A percentile compares a stretch with the other conserved stretches of the same genome.
Evolutionary conservation across 2,797 vertebrate species (phyloP).

Genomic region (Chiloscyllium punctatum): DNA sequence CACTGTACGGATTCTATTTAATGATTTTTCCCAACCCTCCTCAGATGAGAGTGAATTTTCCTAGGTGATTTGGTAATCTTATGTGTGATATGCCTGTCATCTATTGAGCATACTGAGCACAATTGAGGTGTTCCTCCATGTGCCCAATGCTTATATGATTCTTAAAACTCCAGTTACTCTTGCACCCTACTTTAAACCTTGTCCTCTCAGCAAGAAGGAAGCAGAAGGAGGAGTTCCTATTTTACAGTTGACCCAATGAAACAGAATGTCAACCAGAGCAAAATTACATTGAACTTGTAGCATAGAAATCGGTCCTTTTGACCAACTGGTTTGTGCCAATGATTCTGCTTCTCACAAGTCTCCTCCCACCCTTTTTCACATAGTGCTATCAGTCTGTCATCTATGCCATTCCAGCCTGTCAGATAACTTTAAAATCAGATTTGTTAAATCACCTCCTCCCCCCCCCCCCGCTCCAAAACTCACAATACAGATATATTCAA

Average conservation of each 20-base stretch:
- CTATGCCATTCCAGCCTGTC: neutral
- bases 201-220: neutral
- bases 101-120: too few species aligned
- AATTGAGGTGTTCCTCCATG: too few species aligned
- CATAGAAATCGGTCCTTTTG: too few species aligned
- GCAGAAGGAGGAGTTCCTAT: neutral
- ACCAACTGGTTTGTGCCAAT: neutral
- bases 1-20: too few species aligned
- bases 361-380: neutral
- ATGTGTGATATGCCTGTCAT: too few species aligned
- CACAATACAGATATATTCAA: too few species aligned
- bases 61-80: too few species aligned
- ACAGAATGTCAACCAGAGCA: neutral
- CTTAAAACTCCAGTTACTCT: neutral
- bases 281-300: neutral
- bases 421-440: neutral
- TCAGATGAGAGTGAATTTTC: too few species aligned
- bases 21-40: too few species aligned
- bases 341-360: neutral
- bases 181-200: neutral
- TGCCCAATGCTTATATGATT: neutral
- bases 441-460: neutral
- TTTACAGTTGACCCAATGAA: neutral
- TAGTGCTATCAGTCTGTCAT: neutral
- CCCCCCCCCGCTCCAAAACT: too few species aligned